These are phyloP conservation scores for Drosophila repleta DNA, from an alignment of 1,140 invertebrate species.

Conservation along the genomic window DNA sequence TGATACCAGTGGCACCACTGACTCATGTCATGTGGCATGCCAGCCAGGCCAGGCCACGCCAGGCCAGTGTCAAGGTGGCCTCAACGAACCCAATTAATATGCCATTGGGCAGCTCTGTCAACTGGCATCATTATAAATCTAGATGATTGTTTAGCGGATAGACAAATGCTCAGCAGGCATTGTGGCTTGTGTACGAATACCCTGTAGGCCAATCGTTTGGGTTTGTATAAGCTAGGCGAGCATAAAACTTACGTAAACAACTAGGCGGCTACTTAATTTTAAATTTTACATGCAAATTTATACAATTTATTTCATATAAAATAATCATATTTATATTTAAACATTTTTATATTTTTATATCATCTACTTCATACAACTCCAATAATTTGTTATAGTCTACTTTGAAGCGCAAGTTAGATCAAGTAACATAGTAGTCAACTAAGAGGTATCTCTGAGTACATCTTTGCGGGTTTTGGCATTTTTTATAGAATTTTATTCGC, in stretches of 20 bases:
- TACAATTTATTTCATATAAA: not conserved
- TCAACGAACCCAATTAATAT: conserved; percentile 31
- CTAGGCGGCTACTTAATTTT: not conserved
- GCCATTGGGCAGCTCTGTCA: conserved; percentile 15
- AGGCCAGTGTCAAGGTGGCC: conserved; percentile 33
- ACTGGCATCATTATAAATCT: conserved; percentile 28
- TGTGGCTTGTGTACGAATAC: conserved; percentile 4
- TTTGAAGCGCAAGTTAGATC: not conserved
- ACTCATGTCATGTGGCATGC: conserved; percentile 19
- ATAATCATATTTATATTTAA: not conserved
- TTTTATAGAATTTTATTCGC: conserved; percentile 11
- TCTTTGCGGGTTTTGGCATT: not conserved
- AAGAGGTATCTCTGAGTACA: conserved; percentile 7
- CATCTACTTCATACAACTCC: not conserved
- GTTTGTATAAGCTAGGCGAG: not conserved
- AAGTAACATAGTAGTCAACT: not conserved
- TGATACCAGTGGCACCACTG: not conserved
- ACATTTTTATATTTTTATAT: not conserved
- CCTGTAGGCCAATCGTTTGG: not conserved
- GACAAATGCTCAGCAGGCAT: conserved; percentile 9
- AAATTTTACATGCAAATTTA: conserved; percentile 2
- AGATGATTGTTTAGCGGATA: conserved; percentile 22
- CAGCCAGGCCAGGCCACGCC: too few relatives aligned
- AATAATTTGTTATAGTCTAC: conserved; percentile 6
- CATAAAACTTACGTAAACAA: too few relatives aligned